These are phyloP conservation scores for Asteroscopus sphinx DNA, from an alignment of 2,888 invertebrate species.

Conservation along the genomic window DNA sequence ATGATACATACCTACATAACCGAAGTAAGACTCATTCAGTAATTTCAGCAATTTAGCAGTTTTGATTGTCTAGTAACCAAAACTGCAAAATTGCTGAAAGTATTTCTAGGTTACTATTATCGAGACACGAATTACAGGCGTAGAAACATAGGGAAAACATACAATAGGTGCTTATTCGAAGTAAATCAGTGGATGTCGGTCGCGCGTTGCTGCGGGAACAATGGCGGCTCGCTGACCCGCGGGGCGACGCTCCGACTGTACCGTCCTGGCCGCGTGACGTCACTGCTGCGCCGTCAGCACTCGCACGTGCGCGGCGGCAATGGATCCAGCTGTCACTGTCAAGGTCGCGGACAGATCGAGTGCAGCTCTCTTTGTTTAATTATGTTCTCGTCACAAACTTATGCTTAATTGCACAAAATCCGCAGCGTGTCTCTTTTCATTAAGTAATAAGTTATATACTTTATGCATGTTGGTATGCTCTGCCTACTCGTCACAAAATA, in stretches of 20 bases:
- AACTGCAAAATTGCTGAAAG: no score
- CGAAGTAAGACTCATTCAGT: no score
- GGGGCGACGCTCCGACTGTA: constrained; percentile 5
- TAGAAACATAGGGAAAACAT: neutral
- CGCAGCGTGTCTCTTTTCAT: constrained; percentile 15
- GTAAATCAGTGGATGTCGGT: neutral
- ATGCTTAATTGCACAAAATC: constrained; percentile 47
- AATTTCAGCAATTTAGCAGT: no score
- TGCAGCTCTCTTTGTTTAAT: constrained; percentile 39
- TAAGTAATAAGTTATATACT: constrained; percentile 22
- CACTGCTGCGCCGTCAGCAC: constrained; percentile 28
- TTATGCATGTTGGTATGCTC: constrained; percentile 16
- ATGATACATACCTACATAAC: no score
- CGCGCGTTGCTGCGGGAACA: constrained; percentile 28
- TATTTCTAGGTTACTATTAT: no score
- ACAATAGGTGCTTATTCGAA: neutral
- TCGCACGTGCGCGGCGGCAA: constrained; percentile 36
- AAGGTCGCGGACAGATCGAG: constrained; percentile 56
- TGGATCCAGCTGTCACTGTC: constrained; percentile 63
- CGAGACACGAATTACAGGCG: neutral
- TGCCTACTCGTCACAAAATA: constrained; percentile 13
- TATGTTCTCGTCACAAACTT: constrained; percentile 27
- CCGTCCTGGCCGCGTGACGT: constrained; percentile 34
- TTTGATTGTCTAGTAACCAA: no score
- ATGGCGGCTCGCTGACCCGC: constrained; percentile 24